These are phyloP conservation scores for Siniperca knerii DNA, from an alignment of 2,113 vertebrate species.

Conservation along the genomic window DNA sequence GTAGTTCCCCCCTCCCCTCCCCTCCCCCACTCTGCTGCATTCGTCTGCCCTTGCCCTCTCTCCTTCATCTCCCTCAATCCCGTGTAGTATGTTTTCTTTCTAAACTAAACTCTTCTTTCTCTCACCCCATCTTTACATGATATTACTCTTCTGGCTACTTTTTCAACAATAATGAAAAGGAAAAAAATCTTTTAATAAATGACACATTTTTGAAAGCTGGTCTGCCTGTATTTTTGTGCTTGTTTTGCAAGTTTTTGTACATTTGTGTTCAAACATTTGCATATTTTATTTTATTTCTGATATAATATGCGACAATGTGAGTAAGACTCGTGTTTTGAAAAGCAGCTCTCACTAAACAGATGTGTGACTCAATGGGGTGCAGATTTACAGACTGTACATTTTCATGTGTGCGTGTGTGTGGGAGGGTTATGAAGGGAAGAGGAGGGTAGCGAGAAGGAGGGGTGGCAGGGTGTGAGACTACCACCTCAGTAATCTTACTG, in stretches of 20 bases:
- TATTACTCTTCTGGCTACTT: constrained; percentile 65
- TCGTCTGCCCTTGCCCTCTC: constrained; percentile 56
- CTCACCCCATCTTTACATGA: constrained; percentile 54
- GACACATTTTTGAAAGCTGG: constrained; percentile 71
- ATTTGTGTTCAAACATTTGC: neutral
- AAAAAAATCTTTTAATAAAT: constrained; percentile 83
- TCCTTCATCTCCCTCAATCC: constrained; percentile 56
- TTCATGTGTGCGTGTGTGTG: constrained; percentile 42
- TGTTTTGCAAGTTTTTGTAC: neutral
- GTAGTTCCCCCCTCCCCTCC: constrained; percentile 38
- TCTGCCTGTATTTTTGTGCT: neutral
- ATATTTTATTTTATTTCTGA: neutral
- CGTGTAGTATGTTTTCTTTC: constrained; percentile 53
- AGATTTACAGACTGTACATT: constrained; percentile 73
- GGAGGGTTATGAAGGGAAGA: constrained; percentile 1
- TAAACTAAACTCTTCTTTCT: constrained; percentile 44
- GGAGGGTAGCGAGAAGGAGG: constrained; percentile 29
- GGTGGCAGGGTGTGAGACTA: constrained; percentile 54
- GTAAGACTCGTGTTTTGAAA: constrained; percentile 10
- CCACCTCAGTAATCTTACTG: constrained; percentile 69
- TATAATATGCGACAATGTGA: neutral
- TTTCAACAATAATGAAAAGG: constrained; percentile 68
- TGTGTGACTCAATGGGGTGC: constrained; percentile 72
- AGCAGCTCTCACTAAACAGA: constrained; percentile 64
- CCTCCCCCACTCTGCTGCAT: constrained; percentile 57